Evolutionary conservation across 2,888 invertebrate genomes (phyloP), one percentile per base, ranked within the genome.

Genomic region (Hartigia nigra): DNA sequence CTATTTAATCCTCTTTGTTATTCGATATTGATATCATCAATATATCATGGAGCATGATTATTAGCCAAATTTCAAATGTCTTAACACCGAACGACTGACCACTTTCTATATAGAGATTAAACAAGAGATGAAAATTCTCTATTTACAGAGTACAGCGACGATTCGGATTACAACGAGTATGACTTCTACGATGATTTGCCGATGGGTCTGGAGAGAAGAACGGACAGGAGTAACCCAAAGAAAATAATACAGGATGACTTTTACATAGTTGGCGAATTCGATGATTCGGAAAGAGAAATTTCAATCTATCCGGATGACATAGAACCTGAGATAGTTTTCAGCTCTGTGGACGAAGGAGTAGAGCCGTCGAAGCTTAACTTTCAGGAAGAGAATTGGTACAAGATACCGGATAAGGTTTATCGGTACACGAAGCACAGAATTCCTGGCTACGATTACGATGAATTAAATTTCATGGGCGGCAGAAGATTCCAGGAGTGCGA

Each of bases 381-480:
- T 55, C 23, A 55, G 9, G 55, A 55, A 9, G 55, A 55, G 23
- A 78, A 83, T 35, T 85, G 85, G 86, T 86, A 86, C 74, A 83
- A 83, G 81, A 37, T 32, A 79, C 81, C 84, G 0, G 86, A 89
- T 12, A 88, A 84, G 36, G 82, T 87, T 4, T 90, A 90, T 80
- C 86, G 88, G 35, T 91, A 90, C 72, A 91, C 91, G 5, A 91
- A 91, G 77, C 88, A 90, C 72, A 85, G 91, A 4, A 90, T 90
- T 78, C 88, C 90, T 1, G 88, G 90, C 3, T 89, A 90, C 69
- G 90, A 91, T 74, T 90, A 90, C 78, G 90, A 90, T 5, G 90
- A 90, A 74, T 82, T 90, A 3, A 87, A 89, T 76, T 88, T 87
- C 34, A 77, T 83, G 34, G 82, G 83, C n/a, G 84, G 81, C 12